phyloP scores from a whole-genome alignment of 2,888 invertebrate species.

The Gerris lacustris region DNA sequence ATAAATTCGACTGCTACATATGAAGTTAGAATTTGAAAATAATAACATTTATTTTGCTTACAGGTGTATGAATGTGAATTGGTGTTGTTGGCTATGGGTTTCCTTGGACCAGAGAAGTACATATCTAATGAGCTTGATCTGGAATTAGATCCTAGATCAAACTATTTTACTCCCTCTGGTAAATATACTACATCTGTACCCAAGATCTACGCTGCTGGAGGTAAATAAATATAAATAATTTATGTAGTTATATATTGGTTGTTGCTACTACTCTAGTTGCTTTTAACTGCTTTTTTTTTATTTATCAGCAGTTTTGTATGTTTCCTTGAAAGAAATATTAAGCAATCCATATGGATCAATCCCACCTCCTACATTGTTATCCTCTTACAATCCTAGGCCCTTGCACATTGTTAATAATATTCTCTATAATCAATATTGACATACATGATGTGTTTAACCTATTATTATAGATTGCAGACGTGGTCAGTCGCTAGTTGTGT shows the following conservation, averaged over 20 bases:
- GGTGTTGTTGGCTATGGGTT: constrained; percentile 95
- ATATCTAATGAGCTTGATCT: constrained; percentile 67
- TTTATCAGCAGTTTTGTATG: no score
- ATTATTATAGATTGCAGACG: constrained; percentile 74
- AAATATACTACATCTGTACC: constrained; percentile 67
- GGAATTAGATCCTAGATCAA: constrained; percentile 80
- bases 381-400: no score
- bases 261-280: no score
- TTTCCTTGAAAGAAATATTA: neutral
- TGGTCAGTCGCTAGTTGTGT: constrained; percentile 97
- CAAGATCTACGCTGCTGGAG: constrained; percentile 91
- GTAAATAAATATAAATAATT: constrained; percentile 41
- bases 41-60: neutral
- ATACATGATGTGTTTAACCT: no score
- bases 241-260: neutral
- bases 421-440: no score
- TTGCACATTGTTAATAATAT: no score
- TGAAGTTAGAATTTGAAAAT: no score
- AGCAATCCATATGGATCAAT: no score
- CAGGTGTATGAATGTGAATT: constrained; percentile 72
- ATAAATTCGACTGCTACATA: neutral
- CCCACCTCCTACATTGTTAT: no score
- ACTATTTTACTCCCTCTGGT: constrained; percentile 66
- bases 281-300: no score
- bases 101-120: constrained; percentile 86